Conservation (phyloP, 2,888 invertebrate species). For the Malacosoma neustria region DNA sequence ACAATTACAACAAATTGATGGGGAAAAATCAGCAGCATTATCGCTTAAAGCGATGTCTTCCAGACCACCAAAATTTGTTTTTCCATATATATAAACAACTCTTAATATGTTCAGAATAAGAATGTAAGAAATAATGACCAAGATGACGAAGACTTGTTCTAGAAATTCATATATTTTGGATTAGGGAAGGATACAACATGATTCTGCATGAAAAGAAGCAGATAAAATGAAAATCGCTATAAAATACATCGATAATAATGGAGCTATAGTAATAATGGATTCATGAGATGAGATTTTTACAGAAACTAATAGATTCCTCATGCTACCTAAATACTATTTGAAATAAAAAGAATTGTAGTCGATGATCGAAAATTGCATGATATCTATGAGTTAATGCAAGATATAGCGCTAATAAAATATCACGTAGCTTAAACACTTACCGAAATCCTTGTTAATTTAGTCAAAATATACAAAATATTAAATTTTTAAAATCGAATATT, state of each 20-base stretch:
- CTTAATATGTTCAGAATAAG: too few relatives aligned
- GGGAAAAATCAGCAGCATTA: too few relatives aligned
- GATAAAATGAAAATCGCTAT: conserved; percentile 29
- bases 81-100: too few relatives aligned
- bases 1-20: too few relatives aligned
- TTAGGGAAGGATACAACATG: conserved; percentile 20
- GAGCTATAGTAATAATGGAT: conserved; percentile 30
- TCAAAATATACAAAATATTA: conserved; percentile 2
- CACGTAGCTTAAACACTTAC: conserved; percentile 27
- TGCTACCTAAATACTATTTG: conserved; percentile 25
- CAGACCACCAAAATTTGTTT: too few relatives aligned
- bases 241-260: conserved; percentile 27
- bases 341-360: conserved; percentile 17
- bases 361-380: conserved; percentile 30
- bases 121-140: conserved; percentile 1
- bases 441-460: conserved; percentile 22
- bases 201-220: conserved; percentile 30
- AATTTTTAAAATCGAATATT: not conserved
- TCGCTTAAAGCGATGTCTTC: too few relatives aligned
- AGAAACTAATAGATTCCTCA: conserved; percentile 32
- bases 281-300: conserved; percentile 28
- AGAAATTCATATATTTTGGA: conserved; percentile 16
- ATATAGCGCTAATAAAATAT: conserved; percentile 19
- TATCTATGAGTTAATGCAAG: conserved; percentile 38
- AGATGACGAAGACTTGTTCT: conserved; percentile 31